Percentiles rank a stretch among this genome's conserved stretches.
Conservation (phyloP, 1,140 invertebrate genomes). For the Rhopalosiphum padi region DNA sequence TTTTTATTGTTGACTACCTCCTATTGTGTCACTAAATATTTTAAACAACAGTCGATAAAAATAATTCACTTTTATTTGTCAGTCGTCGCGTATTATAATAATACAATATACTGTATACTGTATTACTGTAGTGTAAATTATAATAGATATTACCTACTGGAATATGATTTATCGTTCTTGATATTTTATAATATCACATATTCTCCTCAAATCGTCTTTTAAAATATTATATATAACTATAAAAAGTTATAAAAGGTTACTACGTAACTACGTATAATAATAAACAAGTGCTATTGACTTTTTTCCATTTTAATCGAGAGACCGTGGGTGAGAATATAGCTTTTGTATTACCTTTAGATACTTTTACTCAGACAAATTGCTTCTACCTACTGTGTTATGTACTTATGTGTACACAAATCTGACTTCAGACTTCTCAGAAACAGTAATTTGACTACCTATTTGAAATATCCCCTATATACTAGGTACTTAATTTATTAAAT, state of each 20-base stretch:
- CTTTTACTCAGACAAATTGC: not conserved
- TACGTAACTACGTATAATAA: not conserved
- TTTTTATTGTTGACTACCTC: not conserved
- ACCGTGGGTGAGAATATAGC: not conserved
- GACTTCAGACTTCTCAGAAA: not conserved
- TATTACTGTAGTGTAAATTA: not conserved
- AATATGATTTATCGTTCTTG: not conserved
- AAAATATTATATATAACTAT: too few species aligned
- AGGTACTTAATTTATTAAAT: not conserved
- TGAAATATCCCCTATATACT: not conserved
- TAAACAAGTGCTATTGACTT: not conserved
- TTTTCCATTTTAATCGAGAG: not conserved
- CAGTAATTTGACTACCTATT: not conserved
- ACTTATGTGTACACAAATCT: not conserved
- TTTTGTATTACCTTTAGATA: not conserved
- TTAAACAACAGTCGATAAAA: not conserved
- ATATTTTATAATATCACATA: not conserved
- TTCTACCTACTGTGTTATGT: not conserved
- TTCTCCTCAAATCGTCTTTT: not conserved
- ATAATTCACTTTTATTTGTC: not conserved
- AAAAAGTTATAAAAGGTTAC: too few species aligned
- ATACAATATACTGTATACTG: not conserved
- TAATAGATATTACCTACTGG: not conserved
- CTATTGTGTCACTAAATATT: not conserved
- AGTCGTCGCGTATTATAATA: not conserved